Base-by-base conservation (phyloP, 2,888 invertebrate genomes). In the Caenorhabditis parvicauda region DNA sequence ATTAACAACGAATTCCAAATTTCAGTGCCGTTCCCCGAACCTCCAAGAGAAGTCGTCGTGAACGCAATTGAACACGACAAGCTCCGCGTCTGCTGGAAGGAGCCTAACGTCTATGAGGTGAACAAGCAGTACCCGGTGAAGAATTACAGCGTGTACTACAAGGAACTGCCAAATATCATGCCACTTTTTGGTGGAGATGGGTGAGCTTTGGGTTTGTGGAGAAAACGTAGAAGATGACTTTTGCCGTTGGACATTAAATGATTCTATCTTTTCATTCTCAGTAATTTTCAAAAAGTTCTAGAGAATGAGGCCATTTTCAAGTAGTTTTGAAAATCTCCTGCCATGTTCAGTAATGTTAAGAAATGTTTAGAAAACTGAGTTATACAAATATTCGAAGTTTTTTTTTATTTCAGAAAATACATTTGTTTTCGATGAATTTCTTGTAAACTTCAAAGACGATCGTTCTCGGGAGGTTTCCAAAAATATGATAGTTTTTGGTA, bases 11-110 rank as follows among this genome's bases (percentile, higher is more conserved):
- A 27, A n/a, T n/a, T n/a, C n/a, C n/a, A n/a, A n/a, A n/a, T 68
- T 72, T 55, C 69, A 75, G 74, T 73, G 27, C 76, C 76, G 3
- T 73, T 59, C 43, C 76, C 76, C 9, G 74, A 73, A 37, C 67
- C 72, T 4, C 76, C 76, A 0, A 54, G 59, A 21, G 49, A 61
- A 2, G 56, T 75, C 27, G 63, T 59, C 35, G 71, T 76, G 9
- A 72, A 70, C 35, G 60, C 71, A 9, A 43, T 72, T 7, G 71
- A 67, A 1, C 61, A 65, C 25, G 66, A 71, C 25, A 64, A 69
- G 24, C 44, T 76, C 7, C 54, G 63, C 6, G 71, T 69, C 9
- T 75, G 75, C 38, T 75, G 75, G 75, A 21, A 67, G 28, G 58
- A 52, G 35, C 67, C 67, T 6, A 25, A 47, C 19, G 42, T 45